Evolutionary conservation across 2,797 vertebrate genomes (phyloP).

Genomic region (Pipistrellus kuhlii): DNA sequence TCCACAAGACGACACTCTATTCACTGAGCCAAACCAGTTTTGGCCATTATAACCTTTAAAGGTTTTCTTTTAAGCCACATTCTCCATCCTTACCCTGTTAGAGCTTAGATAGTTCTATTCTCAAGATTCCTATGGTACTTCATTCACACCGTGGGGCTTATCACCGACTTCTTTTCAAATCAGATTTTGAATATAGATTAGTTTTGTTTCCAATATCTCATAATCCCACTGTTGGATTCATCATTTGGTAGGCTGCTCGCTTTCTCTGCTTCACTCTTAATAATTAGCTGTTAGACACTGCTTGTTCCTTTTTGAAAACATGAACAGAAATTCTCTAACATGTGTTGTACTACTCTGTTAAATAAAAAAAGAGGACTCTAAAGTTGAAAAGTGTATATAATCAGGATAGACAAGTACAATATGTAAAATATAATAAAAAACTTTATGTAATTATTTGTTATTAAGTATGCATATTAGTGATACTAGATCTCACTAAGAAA

Average conservation of each 20-base stretch:
- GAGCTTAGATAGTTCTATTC: background rate
- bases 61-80: background rate
- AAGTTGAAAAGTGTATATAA: background rate
- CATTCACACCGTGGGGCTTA: background rate
- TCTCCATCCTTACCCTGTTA: background rate
- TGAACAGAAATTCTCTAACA: background rate
- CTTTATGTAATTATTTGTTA: background rate
- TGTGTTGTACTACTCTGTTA: background rate
- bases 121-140: background rate
- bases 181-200: background rate
- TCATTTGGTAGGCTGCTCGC: background rate
- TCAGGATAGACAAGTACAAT: background rate
- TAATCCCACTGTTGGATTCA: background rate
- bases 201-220: background rate
- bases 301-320: slow-evolving; percentile 1
- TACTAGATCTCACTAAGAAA: background rate
- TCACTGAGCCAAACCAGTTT: too few species aligned
- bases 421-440: slow-evolving; percentile 8
- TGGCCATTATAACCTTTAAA: background rate
- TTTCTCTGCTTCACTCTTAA: background rate
- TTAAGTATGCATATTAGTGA: slow-evolving; percentile 18
- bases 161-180: background rate
- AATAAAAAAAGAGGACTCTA: background rate
- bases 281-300: background rate
- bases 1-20: too few species aligned